A percentile compares a stretch with the other conserved stretches of the same genome.
These are phyloP conservation scores for Pomatostomus ruficeps DNA, from an alignment of 2,113 vertebrate species.

Conservation along the genomic window DNA sequence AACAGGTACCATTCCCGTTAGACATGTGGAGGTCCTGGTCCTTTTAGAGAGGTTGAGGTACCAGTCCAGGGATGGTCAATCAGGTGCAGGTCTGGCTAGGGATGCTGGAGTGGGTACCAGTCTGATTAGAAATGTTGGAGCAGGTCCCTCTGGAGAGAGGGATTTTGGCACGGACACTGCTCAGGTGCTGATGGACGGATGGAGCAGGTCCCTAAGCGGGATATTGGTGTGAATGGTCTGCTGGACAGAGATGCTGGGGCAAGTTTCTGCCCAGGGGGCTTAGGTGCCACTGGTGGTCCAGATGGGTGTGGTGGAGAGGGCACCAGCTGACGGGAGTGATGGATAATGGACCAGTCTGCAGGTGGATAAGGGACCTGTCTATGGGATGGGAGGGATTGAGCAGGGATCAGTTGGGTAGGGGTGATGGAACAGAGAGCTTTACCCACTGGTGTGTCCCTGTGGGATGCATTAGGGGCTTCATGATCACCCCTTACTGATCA, in stretches of 20 bases:
- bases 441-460: neutral
- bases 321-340: neutral
- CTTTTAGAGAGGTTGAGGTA: too few species aligned
- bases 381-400: neutral
- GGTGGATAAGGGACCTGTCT: neutral
- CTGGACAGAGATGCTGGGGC: neutral
- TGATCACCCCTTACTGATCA: neutral
- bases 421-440: neutral
- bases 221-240: neutral
- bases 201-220: neutral
- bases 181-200: neutral
- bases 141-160: neutral
- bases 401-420: neutral
- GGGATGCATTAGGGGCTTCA: neutral
- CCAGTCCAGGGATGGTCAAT: neutral
- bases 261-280: neutral
- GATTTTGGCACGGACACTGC: neutral
- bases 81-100: neutral
- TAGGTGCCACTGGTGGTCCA: neutral
- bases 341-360: neutral
- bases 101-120: neutral
- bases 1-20: neutral
- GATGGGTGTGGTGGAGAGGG: neutral
- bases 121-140: neutral
- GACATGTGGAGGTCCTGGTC: neutral